Base-by-base conservation (phyloP, 2,113 vertebrate species). In the Cottus gobio region DNA sequence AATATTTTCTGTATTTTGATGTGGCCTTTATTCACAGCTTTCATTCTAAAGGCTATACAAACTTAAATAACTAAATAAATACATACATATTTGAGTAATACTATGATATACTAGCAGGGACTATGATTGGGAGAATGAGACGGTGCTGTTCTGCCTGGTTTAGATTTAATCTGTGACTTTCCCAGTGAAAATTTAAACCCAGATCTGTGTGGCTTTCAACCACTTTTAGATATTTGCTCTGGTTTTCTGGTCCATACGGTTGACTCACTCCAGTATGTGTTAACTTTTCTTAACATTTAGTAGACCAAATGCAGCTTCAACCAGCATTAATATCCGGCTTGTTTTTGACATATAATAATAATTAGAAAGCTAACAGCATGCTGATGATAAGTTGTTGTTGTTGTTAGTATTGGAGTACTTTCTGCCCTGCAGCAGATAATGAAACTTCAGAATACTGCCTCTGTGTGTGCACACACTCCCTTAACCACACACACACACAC, bases 381-480 rank as follows among this genome's bases (percentile, higher is more conserved):
- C 16, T 50, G 37, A n/a, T 48, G 37, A 28, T 26, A 48, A 0
- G 2, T 50, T 42, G 48, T 42, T 42, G 13, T 44, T 44, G 13
- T 44, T 73, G 44, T 69, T 77, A 54, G 22, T 44, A 61, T 56
- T 66, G 18, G 48, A 58, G 26, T 79, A 10, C 39, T 28, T 66
- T 72, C 39, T 81, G 66, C 75, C 79, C 64, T 67, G 30, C 54
- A 67, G 74, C 64, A 57, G 26, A 3, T 42, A 61, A 52, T 20
- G 20, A 50, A 73, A 84, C 71, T 24, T 64, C 48, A 83, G 44
- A 68, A 67, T 39, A 63, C 18, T 71, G 36, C 48, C 36, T 71
- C 42, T 76, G 48, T 64, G 26, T 13, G 57, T 8, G 48, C 7
- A 24, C 58, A 58, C n/a, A 36, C 52, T 31, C 46, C 5, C 54